Conservation (phyloP, 1,140 invertebrate species). For the Sesamia nonagrioides region DNA sequence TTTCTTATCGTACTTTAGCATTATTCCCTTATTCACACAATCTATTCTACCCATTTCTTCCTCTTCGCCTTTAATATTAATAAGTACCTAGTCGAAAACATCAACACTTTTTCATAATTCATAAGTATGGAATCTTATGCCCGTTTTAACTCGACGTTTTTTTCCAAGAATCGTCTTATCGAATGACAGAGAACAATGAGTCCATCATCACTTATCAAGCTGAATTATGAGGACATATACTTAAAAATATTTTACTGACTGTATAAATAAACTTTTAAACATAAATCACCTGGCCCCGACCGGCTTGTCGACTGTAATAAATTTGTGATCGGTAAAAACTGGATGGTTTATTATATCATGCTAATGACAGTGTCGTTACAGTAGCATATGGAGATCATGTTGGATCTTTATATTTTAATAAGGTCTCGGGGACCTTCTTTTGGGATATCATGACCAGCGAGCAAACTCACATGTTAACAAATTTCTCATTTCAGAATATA, state of each 20-base stretch:
- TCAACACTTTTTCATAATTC: neutral
- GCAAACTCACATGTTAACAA: neutral
- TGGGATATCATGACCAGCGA: neutral
- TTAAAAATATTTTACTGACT: constrained; percentile 43
- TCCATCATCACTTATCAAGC: constrained; percentile 44
- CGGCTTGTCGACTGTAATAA: constrained; percentile 34
- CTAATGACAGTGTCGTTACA: constrained; percentile 1
- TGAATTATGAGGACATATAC: constrained; percentile 36
- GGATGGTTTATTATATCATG: constrained; percentile 40
- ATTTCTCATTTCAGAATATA: constrained; percentile 2
- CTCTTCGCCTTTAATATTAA: too few species aligned
- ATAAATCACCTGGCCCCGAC: constrained; percentile 26
- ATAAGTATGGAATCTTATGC: neutral
- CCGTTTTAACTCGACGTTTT: neutral
- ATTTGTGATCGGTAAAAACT: constrained; percentile 60
- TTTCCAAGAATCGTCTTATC: constrained; percentile 11
- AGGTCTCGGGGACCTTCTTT: neutral
- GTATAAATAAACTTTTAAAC: constrained; percentile 31
- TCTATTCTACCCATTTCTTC: too few species aligned
- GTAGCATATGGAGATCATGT: neutral
- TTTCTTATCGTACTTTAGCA: too few species aligned
- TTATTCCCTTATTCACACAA: too few species aligned
- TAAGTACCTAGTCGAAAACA: neutral
- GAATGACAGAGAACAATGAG: constrained; percentile 22
- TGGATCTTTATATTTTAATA: constrained; percentile 24